A percentile compares a stretch with the other conserved stretches of the same genome.
Conservation (phyloP, 2,888 invertebrate genomes). For the Calephelis perditalis region DNA sequence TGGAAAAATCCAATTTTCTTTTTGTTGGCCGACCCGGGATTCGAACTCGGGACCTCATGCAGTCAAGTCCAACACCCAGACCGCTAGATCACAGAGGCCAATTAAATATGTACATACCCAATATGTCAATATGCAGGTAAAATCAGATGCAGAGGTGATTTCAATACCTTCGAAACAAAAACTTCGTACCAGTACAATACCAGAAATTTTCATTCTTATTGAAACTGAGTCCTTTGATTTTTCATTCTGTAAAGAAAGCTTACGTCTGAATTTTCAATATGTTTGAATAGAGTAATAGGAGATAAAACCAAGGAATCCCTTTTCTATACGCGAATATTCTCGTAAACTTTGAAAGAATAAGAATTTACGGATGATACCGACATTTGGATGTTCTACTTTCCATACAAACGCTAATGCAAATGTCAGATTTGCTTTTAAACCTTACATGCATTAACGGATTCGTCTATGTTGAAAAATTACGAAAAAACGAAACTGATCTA, state of each 20-base stretch:
- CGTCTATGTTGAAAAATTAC: too few relatives aligned
- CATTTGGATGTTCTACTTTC: slow-evolving; percentile 31
- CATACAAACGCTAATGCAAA: slow-evolving; percentile 32
- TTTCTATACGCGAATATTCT: slow-evolving; percentile 10
- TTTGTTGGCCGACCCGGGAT: too few relatives aligned
- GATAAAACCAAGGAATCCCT: slow-evolving; percentile 4
- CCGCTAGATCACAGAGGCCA: too few relatives aligned
- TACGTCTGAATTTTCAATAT: slow-evolving; percentile 3
- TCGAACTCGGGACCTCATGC: too few relatives aligned
- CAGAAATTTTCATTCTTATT: too few relatives aligned
- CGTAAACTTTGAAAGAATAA: slow-evolving; percentile 11
- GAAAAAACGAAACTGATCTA: too few relatives aligned
- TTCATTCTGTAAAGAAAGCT: neutral
- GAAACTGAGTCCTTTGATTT: neutral
- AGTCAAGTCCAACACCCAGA: rapidly evolving
- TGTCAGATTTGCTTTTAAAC: slow-evolving; percentile 34
- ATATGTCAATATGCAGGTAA: too few relatives aligned
- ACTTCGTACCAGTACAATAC: too few relatives aligned
- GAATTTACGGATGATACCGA: slow-evolving; percentile 18
- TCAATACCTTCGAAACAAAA: too few relatives aligned
- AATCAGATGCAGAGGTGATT: too few relatives aligned
- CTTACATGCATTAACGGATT: slow-evolving; percentile 21
- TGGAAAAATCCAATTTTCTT: too few relatives aligned
- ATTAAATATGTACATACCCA: too few relatives aligned
- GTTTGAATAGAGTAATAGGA: neutral